Evolutionary conservation across 2,113 vertebrate species (phyloP), one percentile per base, ranked within the genome.

Genomic region (Etia nguti): DNA sequence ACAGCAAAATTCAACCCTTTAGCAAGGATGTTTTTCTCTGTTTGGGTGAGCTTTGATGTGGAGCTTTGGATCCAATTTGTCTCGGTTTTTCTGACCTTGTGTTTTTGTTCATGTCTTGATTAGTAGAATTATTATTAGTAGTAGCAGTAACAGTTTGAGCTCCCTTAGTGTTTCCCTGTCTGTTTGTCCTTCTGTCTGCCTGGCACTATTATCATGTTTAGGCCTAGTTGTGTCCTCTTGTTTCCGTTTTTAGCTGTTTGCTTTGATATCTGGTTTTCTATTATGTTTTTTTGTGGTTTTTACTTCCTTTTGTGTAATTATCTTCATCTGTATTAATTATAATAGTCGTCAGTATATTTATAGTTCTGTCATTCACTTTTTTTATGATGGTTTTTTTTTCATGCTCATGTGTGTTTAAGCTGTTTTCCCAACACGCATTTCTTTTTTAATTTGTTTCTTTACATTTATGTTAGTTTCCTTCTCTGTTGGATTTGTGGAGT

Each of bases 381-480:
- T 24, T 0, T 70, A 24, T n/a, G 10, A 36, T 60, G 6, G 0
- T 12, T 18, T 2, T 20, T 65, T 62, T 36, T n/a, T n/a, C n/a
- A 31, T 31, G 24, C 56, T 31, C 56, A 31, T n/a, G 31, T 65
- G 16, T 4, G n/a, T 38, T 36, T 34, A 20, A 70, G 11, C 36
- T 41, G 0, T 70, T 70, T 70, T 41, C 62, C 41, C 11, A 70
- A 36, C 62, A 24, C 8, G n/a, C 11, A 15, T 41, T 41, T 24
- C 1, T 38, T 22, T 4, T 12, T 5, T 10, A n/a, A n/a, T 65
- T 65, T 38, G 34, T 9, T 68, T 41, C 5, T 41, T 68, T 70
- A 4, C 20, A 41, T 70, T 41, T 41, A 15, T 22, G 3, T 70
- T 41, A 70, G 12, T 70, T 70, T 70, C n/a, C 7, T 2, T 41